A percentile compares a stretch with the other conserved stretches of the same genome.
Conservation (phyloP, 2,888 invertebrate species). For the Cantharis nigra region DNA sequence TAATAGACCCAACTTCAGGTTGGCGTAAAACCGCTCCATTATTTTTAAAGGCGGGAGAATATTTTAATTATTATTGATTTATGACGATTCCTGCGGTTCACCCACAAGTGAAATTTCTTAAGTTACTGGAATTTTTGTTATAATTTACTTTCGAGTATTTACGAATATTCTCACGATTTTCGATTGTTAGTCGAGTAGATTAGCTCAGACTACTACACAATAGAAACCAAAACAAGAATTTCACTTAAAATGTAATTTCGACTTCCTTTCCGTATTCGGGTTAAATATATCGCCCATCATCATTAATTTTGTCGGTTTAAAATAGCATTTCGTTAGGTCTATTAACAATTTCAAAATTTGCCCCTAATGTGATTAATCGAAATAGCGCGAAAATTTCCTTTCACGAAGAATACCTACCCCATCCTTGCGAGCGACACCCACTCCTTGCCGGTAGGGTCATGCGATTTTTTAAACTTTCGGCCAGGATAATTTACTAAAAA, state of each 20-base stretch:
- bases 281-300: not conserved
- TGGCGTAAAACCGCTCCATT: not conserved
- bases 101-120: not conserved
- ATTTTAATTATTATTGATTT: not conserved
- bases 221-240: not conserved
- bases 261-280: not conserved
- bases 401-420: not conserved
- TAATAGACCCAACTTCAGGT: not conserved
- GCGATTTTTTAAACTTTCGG: not conserved
- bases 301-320: not conserved
- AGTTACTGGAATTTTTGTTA: not conserved
- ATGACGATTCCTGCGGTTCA: not conserved
- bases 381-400: not conserved
- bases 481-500: not conserved
- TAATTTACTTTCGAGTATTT: not conserved
- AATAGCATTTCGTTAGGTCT: not conserved
- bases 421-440: not conserved
- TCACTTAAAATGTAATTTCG: not conserved
- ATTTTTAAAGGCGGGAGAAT: not conserved
- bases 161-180: not conserved
- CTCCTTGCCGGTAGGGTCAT: not conserved
- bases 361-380: not conserved
- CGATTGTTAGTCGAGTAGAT: not conserved
- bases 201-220: not conserved
- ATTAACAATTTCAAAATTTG: not conserved